A percentile compares a stretch with the other conserved stretches of the same genome.
Evolutionary conservation across 2,888 invertebrate species (phyloP).

Genomic region (Cheilosia vulpina): DNA sequence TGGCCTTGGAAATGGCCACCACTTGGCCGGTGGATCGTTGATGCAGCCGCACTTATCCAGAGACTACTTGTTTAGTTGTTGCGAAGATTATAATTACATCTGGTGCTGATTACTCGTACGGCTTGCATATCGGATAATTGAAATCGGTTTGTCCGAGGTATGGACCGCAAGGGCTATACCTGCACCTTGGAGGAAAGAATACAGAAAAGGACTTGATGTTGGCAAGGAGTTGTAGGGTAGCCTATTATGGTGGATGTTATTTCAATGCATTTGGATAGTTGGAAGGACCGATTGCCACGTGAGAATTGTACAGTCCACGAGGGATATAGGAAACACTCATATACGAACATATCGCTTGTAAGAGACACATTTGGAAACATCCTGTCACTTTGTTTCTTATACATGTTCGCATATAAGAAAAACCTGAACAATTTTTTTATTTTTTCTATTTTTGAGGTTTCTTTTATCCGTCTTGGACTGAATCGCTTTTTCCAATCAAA

Average conservation of each 20-base stretch:
- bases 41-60: not conserved
- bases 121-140: constrained; percentile 51
- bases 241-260: not conserved
- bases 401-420: too few relatives aligned
- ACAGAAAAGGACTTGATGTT: not conserved
- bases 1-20: not conserved
- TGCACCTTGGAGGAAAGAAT: not conserved
- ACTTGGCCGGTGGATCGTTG: not conserved
- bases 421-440: too few relatives aligned
- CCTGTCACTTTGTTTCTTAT: too few relatives aligned
- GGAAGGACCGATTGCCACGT: too few relatives aligned
- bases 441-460: too few relatives aligned
- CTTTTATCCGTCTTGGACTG: too few relatives aligned
- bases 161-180: not conserved
- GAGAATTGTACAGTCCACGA: too few relatives aligned
- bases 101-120: constrained; percentile 42
- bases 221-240: not conserved
- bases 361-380: too few relatives aligned
- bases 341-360: too few relatives aligned
- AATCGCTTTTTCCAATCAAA: too few relatives aligned
- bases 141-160: constrained; percentile 26
- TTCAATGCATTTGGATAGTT: too few relatives aligned
- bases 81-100: constrained; percentile 62
- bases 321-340: too few relatives aligned
- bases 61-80: constrained; percentile 41